Evolutionary conservation across 2,797 vertebrate genomes (phyloP).

Genomic region (Tarsius wallacei): DNA sequence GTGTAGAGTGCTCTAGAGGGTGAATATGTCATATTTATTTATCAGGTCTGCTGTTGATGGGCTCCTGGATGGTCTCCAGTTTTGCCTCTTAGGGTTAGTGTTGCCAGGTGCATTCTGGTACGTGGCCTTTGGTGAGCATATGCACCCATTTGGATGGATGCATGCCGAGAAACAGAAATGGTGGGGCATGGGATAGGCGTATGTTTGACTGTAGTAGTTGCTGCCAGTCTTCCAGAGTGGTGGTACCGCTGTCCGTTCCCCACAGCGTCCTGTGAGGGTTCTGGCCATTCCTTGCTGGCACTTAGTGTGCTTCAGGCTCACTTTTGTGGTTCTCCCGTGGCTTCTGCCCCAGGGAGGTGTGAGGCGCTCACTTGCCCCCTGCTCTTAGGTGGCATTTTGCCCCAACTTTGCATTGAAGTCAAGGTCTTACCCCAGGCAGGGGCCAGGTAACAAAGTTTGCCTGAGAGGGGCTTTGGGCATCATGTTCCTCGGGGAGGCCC

Average conservation of each 20-base stretch:
- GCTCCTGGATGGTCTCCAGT: neutral
- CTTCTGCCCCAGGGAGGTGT: neutral
- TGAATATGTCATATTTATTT: neutral
- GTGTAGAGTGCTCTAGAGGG: neutral
- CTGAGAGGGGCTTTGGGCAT: neutral
- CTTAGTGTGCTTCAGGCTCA: fast-evolving
- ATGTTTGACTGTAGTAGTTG: fast-evolving
- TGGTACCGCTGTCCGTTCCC: fast-evolving
- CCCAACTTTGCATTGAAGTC: no score
- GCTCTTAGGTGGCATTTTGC: neutral
- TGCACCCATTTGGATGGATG: neutral
- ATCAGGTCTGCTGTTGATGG: neutral
- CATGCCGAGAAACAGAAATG: neutral
- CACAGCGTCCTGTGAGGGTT: fast-evolving
- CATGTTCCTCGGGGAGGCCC: neutral
- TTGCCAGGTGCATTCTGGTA: no score
- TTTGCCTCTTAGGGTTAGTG: no score
- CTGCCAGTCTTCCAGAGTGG: neutral
- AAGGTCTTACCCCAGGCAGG: neutral
- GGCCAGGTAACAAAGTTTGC: no score
- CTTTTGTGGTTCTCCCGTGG: fast-evolving
- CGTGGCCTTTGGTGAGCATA: neutral
- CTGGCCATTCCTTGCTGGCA: fast-evolving
- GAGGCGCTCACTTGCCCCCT: neutral
- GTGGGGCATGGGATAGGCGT: fast-evolving